Evolutionary conservation across 2,113 vertebrate species (phyloP).

Genomic region (Amblyornis subalaris): DNA sequence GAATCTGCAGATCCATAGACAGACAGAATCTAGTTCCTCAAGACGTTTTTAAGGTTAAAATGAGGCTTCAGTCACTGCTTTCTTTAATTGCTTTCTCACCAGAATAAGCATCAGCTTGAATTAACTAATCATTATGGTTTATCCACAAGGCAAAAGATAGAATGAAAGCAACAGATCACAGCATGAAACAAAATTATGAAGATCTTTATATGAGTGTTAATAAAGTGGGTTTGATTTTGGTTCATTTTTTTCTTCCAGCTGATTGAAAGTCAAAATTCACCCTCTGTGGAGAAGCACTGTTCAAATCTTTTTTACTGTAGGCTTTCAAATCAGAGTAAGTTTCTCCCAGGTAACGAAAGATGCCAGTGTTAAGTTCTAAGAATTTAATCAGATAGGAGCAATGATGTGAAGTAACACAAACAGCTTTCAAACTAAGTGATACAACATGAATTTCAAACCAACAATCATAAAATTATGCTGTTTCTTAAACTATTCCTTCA

Average conservation of each 20-base stretch:
- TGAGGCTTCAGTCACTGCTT: not conserved
- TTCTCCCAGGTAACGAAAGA: not conserved
- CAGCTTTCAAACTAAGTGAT: not conserved
- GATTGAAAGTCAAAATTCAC: not conserved
- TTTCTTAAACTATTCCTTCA: not conserved
- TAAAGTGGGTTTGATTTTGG: not conserved
- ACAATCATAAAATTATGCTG: not conserved
- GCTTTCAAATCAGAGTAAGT: not conserved
- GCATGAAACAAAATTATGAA: not conserved
- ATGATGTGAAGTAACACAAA: not conserved
- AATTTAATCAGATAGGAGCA: not conserved
- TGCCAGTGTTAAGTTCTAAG: not conserved
- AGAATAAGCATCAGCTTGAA: not conserved
- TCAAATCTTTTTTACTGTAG: not conserved
- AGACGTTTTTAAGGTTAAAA: not conserved
- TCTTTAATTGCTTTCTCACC: not conserved
- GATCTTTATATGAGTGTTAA: not conserved
- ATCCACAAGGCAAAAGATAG: not conserved
- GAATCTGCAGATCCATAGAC: not conserved
- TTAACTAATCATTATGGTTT: not conserved
- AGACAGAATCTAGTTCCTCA: not conserved
- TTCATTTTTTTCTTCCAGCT: not conserved
- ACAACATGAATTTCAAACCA: not conserved
- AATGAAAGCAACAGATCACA: not conserved
- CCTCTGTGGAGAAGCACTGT: not conserved